phyloP scores from a whole-genome alignment of 2,797 vertebrate species.

The Oryzias dopingdopingensis region DNA sequence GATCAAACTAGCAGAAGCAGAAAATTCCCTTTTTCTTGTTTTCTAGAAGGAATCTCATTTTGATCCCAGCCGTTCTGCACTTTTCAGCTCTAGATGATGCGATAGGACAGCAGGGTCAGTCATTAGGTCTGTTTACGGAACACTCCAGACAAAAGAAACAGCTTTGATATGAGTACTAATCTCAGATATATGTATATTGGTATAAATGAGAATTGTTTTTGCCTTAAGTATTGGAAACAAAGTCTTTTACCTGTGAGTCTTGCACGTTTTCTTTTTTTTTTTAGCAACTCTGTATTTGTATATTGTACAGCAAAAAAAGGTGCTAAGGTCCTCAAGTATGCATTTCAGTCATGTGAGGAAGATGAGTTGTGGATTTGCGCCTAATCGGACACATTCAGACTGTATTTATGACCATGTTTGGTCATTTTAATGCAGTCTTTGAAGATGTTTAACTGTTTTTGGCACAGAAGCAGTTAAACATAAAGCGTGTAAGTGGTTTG shows the following conservation, averaged over 20 bases:
- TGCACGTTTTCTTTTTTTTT: slow-evolving; percentile 68
- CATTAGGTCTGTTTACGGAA: slow-evolving; percentile 60
- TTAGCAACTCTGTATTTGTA: slow-evolving; percentile 69
- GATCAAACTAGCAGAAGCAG: slow-evolving; percentile 29
- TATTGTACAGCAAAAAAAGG: slow-evolving; percentile 70
- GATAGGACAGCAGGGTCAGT: slow-evolving; percentile 48
- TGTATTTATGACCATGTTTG: neutral
- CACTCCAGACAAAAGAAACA: slow-evolving; percentile 56
- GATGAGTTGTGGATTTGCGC: slow-evolving; percentile 38
- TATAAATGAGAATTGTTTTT: slow-evolving; percentile 77
- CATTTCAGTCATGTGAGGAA: slow-evolving; percentile 68
- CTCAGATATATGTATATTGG: slow-evolving; percentile 77
- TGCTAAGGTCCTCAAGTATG: slow-evolving; percentile 76
- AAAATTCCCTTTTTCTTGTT: slow-evolving; percentile 39
- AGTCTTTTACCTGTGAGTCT: slow-evolving; percentile 77
- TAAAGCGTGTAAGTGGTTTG: no score
- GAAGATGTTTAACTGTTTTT: slow-evolving; percentile 5
- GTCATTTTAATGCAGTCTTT: slow-evolving; percentile 6
- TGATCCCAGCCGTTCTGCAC: slow-evolving; percentile 64
- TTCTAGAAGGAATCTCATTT: slow-evolving; percentile 60
- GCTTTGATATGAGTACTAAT: slow-evolving; percentile 73
- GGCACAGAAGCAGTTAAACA: neutral
- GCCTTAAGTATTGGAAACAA: slow-evolving; percentile 83
- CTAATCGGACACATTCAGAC: slow-evolving; percentile 1
- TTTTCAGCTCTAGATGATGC: slow-evolving; percentile 63